Percentiles rank a stretch among this genome's conserved stretches.
These are phyloP conservation scores for Odontophorus gujanensis DNA, from an alignment of 2,113 vertebrate genomes.

Conservation along the genomic window DNA sequence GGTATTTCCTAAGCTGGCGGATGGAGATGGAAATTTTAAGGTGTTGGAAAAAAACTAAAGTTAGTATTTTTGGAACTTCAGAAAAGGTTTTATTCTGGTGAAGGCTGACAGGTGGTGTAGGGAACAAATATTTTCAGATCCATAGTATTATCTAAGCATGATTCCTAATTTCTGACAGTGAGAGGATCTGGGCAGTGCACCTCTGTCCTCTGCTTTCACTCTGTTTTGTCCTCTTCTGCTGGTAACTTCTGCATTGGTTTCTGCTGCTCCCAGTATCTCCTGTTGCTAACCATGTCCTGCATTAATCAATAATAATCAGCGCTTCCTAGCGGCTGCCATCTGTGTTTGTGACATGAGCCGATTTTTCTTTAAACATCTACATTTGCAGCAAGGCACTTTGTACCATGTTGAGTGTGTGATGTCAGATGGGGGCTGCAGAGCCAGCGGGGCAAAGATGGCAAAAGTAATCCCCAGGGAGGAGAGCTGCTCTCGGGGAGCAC, in stretches of 20 bases:
- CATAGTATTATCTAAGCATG: background rate
- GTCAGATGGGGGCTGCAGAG: background rate
- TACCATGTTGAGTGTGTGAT: background rate
- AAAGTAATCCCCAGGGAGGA: background rate
- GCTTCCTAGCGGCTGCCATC: background rate
- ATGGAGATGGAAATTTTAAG: background rate
- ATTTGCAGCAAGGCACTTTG: background rate
- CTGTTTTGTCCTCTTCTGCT: background rate
- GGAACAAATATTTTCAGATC: background rate
- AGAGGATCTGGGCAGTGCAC: background rate
- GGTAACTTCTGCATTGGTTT: background rate
- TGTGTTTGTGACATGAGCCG: background rate
- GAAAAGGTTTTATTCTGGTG: background rate
- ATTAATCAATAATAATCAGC: conserved; percentile 36
- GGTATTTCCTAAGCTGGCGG: conserved; percentile 21
- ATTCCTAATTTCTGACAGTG: background rate
- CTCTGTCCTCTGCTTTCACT: background rate
- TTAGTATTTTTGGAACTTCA: background rate
- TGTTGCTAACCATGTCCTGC: background rate
- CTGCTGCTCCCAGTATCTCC: background rate
- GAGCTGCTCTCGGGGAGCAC: background rate
- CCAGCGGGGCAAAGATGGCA: background rate
- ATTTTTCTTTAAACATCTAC: background rate
- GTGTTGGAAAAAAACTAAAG: background rate
- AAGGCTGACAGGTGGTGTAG: background rate